Evolutionary conservation across 2,113 vertebrate genomes (phyloP).

Genomic region (Lipophrys pholis): DNA sequence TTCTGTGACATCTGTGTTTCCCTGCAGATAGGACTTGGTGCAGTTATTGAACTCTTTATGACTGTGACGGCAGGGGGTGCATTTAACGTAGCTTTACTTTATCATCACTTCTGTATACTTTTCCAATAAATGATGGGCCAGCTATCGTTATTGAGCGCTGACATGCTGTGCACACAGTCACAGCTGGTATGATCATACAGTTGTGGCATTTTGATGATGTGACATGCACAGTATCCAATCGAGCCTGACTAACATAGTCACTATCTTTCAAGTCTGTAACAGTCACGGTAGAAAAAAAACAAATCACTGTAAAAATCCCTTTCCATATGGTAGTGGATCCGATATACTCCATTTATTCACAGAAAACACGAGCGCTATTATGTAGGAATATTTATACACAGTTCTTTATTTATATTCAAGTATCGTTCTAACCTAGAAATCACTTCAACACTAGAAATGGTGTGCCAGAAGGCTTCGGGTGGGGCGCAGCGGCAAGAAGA

Average conservation of each 20-base stretch:
- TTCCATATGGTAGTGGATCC: no score
- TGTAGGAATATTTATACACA: no score
- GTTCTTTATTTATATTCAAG: no score
- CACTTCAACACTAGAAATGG: no score
- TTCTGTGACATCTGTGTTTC: constrained; percentile 60
- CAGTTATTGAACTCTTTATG: constrained; percentile 36
- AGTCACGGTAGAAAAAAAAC: neutral
- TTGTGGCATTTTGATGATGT: constrained; percentile 18
- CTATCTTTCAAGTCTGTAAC: neutral
- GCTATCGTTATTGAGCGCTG: constrained; percentile 19
- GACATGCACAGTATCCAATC: constrained; percentile 6
- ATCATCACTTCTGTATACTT: constrained; percentile 22
- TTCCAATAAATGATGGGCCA: constrained; percentile 8
- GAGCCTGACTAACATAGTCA: neutral
- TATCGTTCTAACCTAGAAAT: no score
- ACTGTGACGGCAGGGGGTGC: neutral
- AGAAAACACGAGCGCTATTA: no score
- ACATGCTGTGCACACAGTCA: constrained; percentile 19
- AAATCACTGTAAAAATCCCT: no score
- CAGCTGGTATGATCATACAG: constrained; percentile 12
- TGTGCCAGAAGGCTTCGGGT: no score
- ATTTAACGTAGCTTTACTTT: constrained; percentile 32
- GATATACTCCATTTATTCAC: no score
- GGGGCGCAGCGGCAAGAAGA: no score
- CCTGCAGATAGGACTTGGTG: constrained; percentile 11